phyloP scores from a whole-genome alignment of 2,888 invertebrate species.

The Melikaiella ostensackeni region DNA sequence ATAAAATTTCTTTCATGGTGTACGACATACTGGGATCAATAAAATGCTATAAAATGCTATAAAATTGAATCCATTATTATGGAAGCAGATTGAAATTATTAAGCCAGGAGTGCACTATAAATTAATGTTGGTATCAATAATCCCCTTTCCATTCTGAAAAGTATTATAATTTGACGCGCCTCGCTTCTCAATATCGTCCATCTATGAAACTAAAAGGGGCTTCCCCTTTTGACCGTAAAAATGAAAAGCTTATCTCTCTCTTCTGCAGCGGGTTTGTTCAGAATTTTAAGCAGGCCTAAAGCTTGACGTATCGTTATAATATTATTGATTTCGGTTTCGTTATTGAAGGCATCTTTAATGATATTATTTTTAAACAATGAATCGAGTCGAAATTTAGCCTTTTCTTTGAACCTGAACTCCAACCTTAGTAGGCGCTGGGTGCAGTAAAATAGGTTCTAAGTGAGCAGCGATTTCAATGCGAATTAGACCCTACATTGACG shows the following conservation, averaged over 20 bases:
- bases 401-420: too few species aligned
- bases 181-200: constrained; percentile 27
- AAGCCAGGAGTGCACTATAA: constrained; percentile 4
- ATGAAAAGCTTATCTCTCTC: constrained; percentile 23
- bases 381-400: too few species aligned
- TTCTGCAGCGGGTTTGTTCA: constrained; percentile 10
- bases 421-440: too few species aligned
- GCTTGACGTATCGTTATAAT: not conserved
- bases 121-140: constrained; percentile 32
- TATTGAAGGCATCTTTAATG: not conserved
- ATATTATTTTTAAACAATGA: not conserved
- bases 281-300: constrained; percentile 21
- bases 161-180: constrained; percentile 32
- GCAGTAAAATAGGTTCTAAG: too few species aligned
- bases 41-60: not conserved
- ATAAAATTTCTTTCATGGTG: not conserved
- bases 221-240: constrained; percentile 30
- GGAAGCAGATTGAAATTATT: constrained; percentile 17
- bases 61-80: not conserved
- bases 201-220: not conserved
- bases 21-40: not conserved
- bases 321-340: constrained; percentile 3
- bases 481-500: too few species aligned
- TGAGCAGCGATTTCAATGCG: too few species aligned
- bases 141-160: not conserved